Conservation (phyloP, 2,797 vertebrate genomes). For the Vultur gryphus region DNA sequence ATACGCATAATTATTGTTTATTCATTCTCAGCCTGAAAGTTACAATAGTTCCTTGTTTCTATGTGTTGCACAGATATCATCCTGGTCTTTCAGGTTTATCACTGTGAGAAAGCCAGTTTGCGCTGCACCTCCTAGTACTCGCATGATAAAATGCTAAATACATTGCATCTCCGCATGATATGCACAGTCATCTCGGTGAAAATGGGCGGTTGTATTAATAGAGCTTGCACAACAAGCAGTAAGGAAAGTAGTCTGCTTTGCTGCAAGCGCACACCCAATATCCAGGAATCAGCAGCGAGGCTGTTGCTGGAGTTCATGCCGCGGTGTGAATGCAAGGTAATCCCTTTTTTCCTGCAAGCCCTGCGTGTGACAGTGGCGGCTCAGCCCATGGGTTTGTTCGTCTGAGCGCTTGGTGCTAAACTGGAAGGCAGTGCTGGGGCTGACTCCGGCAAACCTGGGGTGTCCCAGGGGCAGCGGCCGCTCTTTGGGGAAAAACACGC, state of each 20-base stretch:
- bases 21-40: neutral
- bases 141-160: neutral
- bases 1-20: conserved; percentile 23
- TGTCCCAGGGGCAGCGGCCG: neutral
- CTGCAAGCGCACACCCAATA: neutral
- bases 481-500: neutral
- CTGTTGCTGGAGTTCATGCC: too few species aligned
- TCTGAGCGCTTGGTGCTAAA: neutral
- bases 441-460: neutral
- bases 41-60: neutral
- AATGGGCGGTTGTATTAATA: neutral
- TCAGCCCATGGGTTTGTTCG: rapidly evolving
- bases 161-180: rapidly evolving
- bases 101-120: neutral
- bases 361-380: rapidly evolving
- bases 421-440: neutral
- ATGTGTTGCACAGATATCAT: neutral
- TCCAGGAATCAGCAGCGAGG: neutral
- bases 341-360: neutral
- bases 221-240: neutral
- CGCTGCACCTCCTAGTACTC: neutral
- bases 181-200: neutral
- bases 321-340: rapidly evolving
- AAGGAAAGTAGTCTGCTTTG: neutral
- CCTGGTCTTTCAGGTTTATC: conserved; percentile 46